Percentiles rank a stretch among this genome's conserved stretches.
phyloP scores from a whole-genome alignment of 2,797 vertebrate genomes.

The Gouania willdenowi region DNA sequence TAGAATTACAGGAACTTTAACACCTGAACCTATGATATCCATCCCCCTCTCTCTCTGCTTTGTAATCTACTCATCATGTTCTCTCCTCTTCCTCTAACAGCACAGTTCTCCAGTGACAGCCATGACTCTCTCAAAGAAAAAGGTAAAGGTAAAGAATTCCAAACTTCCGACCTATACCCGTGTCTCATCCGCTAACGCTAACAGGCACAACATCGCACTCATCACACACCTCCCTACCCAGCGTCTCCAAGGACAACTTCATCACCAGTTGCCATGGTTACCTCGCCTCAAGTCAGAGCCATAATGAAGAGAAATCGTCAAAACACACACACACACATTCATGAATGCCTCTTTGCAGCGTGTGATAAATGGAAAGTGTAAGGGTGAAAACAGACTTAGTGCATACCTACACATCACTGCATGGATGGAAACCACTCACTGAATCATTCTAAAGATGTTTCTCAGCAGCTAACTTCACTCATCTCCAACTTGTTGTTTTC shows the following conservation, averaged over 20 bases:
- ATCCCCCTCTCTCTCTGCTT: too few relatives aligned
- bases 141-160: constrained; percentile 66
- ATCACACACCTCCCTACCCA: constrained; percentile 52
- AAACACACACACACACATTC: constrained; percentile 2
- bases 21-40: too few relatives aligned
- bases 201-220: constrained; percentile 27
- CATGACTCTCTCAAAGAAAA: constrained; percentile 81
- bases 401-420: constrained; percentile 1
- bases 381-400: too few relatives aligned
- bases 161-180: constrained; percentile 26
- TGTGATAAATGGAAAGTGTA: too few relatives aligned
- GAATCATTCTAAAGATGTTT: too few relatives aligned
- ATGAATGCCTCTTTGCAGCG: constrained; percentile 22
- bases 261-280: constrained; percentile 73
- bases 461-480: background rate
- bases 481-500: background rate
- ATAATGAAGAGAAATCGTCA: constrained; percentile 37
- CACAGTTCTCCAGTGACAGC: constrained; percentile 78
- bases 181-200: background rate
- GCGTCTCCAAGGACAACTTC: constrained; percentile 64
- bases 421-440: too few relatives aligned
- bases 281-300: constrained; percentile 41
- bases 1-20: too few relatives aligned
- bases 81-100: constrained; percentile 48
- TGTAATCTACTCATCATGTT: constrained; percentile 7